Percentiles rank a stretch among this genome's conserved stretches.
Evolutionary conservation across 2,113 vertebrate species (phyloP).

Genomic region (Heterocephalus glaber): DNA sequence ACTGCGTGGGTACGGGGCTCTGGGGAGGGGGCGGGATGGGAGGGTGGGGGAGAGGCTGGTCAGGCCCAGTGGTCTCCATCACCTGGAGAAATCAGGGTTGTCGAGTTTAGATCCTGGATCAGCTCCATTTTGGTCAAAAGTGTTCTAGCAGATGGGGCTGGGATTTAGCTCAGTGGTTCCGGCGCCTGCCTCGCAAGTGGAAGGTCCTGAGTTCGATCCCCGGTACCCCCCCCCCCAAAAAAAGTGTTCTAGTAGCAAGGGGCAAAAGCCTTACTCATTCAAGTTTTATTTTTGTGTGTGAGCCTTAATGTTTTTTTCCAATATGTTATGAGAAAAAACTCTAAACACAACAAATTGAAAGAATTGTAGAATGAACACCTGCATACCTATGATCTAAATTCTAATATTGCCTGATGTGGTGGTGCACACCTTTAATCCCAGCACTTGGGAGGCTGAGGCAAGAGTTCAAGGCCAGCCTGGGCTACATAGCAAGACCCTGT

Average conservation of each 20-base stretch:
- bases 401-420: not conserved
- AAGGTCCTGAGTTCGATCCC: too few species aligned
- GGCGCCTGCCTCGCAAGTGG: too few species aligned
- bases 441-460: not conserved
- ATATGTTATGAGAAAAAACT: not conserved
- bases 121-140: not conserved
- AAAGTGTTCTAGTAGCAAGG: not conserved
- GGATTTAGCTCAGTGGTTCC: too few species aligned
- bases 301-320: not conserved
- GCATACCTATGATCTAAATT: not conserved
- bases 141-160: too few species aligned
- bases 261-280: not conserved
- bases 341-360: not conserved
- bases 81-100: not conserved
- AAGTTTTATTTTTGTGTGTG: not conserved
- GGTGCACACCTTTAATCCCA: not conserved
- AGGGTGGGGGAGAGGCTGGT: not conserved
- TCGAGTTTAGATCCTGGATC: not conserved
- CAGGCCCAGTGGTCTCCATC: not conserved
- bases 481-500: not conserved
- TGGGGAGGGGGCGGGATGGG: not conserved
- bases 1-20: conserved; percentile 86
- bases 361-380: not conserved
- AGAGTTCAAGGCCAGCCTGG: not conserved
- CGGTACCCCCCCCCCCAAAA: too few species aligned